Percentiles rank a stretch among this genome's conserved stretches.
These are phyloP conservation scores for Anthopleura sola DNA, from an alignment of 64 coral and sea anemone species.

Conservation along the genomic window DNA sequence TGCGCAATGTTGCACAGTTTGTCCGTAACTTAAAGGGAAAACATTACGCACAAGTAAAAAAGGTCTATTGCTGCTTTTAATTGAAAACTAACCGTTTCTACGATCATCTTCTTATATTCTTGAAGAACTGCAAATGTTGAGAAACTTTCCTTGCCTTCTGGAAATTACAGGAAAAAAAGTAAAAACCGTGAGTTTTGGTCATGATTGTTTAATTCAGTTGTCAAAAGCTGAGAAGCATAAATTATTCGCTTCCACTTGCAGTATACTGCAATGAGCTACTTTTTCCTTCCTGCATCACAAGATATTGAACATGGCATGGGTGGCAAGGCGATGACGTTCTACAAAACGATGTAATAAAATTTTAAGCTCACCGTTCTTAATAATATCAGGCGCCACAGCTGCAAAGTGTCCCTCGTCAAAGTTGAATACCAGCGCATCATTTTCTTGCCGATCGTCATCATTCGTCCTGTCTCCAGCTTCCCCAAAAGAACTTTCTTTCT, in stretches of 20 bases:
- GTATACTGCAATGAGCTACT: no score
- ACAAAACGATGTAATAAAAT: not conserved
- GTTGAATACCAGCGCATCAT: not conserved
- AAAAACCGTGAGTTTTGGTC: no score
- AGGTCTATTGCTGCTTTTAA: no score
- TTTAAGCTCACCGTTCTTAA: not conserved
- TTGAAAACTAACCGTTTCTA: not conserved
- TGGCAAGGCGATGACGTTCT: not conserved
- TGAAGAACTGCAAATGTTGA: not conserved
- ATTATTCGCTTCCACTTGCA: no score
- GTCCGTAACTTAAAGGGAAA: no score
- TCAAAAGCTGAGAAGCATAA: no score
- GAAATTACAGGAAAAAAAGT: not conserved
- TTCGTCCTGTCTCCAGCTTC: not conserved
- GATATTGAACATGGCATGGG: no score
- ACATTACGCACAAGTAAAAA: no score
- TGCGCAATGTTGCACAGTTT: no score
- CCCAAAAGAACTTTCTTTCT: not conserved
- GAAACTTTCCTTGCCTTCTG: not conserved
- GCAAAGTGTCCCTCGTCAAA: slow-evolving; percentile 6
- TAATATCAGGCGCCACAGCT: not conserved
- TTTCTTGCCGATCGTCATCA: not conserved
- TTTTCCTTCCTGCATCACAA: no score
- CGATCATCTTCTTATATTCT: not conserved
- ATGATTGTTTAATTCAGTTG: no score